Conservation (phyloP, 2,113 vertebrate genomes). For the Motacilla tschutschensis region DNA sequence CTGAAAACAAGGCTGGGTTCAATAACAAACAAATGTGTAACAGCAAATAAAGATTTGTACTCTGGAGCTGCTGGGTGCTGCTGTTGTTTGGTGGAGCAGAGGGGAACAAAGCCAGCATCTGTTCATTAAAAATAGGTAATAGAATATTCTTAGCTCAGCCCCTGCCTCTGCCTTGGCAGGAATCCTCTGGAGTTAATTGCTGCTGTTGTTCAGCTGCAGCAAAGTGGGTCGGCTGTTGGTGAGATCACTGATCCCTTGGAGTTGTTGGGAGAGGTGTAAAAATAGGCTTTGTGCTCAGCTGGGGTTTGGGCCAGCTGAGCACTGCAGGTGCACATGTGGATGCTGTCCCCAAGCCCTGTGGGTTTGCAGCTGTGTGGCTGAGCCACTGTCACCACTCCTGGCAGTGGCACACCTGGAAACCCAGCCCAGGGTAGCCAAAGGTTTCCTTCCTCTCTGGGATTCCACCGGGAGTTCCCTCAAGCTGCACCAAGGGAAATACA, state of each 20-base stretch:
- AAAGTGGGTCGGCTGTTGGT: conserved; percentile 32
- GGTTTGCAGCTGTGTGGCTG: neutral
- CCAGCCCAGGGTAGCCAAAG: neutral
- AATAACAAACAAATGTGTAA: neutral
- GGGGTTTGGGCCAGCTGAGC: neutral
- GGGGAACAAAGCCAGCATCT: neutral
- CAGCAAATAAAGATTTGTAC: neutral
- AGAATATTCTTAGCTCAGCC: conserved; percentile 2
- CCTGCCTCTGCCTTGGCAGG: conserved; percentile 10
- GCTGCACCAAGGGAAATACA: neutral
- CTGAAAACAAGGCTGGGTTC: neutral
- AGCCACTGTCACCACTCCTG: neutral
- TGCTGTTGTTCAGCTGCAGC: conserved; percentile 17
- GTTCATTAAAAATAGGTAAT: conserved; percentile 2
- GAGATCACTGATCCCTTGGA: neutral
- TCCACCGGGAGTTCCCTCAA: neutral
- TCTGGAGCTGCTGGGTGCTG: neutral
- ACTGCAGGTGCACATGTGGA: neutral
- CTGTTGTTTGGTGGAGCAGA: neutral
- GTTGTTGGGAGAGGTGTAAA: conserved; percentile 14
- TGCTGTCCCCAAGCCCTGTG: neutral
- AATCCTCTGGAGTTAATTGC: conserved; percentile 41
- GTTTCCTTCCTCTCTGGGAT: neutral
- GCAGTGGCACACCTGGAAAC: neutral
- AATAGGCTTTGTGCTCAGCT: conserved; percentile 9